These are phyloP conservation scores for Zonitis immaculata DNA, from an alignment of 2,888 invertebrate genomes.

Conservation along the genomic window DNA sequence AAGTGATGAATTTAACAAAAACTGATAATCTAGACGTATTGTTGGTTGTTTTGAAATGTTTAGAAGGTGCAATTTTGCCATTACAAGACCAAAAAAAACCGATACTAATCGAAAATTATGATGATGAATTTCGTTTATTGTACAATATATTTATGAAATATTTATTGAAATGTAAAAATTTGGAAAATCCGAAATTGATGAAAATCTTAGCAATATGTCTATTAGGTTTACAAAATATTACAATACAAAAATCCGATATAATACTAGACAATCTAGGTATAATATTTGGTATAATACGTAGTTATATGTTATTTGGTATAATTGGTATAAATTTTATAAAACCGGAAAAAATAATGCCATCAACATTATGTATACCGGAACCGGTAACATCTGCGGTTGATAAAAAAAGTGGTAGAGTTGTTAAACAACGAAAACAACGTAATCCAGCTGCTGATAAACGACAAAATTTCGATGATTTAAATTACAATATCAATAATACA, in stretches of 20 bases:
- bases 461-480: not conserved
- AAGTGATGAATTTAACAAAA: conserved; percentile 18
- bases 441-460: not conserved
- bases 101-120: not conserved
- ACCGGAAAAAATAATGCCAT: conserved; percentile 56
- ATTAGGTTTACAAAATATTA: conserved; percentile 43
- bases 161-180: conserved; percentile 33
- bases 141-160: conserved; percentile 31
- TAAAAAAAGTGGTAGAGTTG: conserved; percentile 61
- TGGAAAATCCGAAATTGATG: conserved; percentile 26
- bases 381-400: conserved; percentile 37
- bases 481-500: conserved; percentile 15
- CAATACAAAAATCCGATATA: conserved; percentile 37
- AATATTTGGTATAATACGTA: conserved; percentile 56
- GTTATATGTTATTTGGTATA: conserved; percentile 54
- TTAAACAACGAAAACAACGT: conserved; percentile 35
- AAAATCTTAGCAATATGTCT: conserved; percentile 52
- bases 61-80: conserved; percentile 35
- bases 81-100: conserved; percentile 15
- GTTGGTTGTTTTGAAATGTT: conserved; percentile 37
- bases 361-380: conserved; percentile 58
- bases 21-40: conserved; percentile 24
- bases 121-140: conserved; percentile 14
- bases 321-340: conserved; percentile 49
- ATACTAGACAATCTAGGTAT: conserved; percentile 47